Base-by-base conservation (phyloP, 1,140 invertebrate genomes). In the Aphelenchoides fujianensis region DNA sequence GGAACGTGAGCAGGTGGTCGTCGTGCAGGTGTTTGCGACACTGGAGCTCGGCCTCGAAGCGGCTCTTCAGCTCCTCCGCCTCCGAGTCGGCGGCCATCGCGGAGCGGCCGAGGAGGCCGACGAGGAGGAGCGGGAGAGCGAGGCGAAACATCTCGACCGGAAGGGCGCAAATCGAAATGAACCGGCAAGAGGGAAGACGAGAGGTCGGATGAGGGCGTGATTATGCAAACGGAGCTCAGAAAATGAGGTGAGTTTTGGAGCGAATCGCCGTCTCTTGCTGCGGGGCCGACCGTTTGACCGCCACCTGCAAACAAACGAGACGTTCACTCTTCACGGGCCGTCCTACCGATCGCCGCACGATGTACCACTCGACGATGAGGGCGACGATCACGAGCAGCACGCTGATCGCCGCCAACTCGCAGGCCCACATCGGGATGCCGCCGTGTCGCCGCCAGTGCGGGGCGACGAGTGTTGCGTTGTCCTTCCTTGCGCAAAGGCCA, bases 311-410 rank as follows among this genome's bases (percentile, higher is more conserved):
- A n/a, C n/a, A n/a, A n/a, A n/a, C n/a, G n/a, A n/a, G n/a, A n/a
- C n/a, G n/a, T n/a, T n/a, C n/a, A n/a, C n/a, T n/a, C n/a, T n/a
- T n/a, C n/a, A n/a, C 35, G n/a, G n/a, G n/a, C n/a, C n/a, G n/a
- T n/a, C n/a, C n/a, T n/a, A n/a, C 61, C 71, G 19, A 71, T 41
- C 76, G 54, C 52, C 75, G 41, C 0, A 77, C 76, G 1, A 77
- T 61, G 27, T 68, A 71, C 76, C 76, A 78, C 59, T 78, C 76
- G 16, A 74, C 48, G 16, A 71, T 19, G 9, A 78, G 72, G 19
- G 76, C 76, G 5, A 77, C 12, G 5, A 74, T 63, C 1, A 79
- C 71, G 19, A 79, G 62, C n/a, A 34, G 36, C 23, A 66, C 48
- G 32, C 71, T 69, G 7, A 71, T 48, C 12, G 71, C 7, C 27